Evolutionary conservation across 2,888 invertebrate species (phyloP), one percentile per base, ranked within the genome.

Genomic region (Hydroisotoma schaefferi): DNA sequence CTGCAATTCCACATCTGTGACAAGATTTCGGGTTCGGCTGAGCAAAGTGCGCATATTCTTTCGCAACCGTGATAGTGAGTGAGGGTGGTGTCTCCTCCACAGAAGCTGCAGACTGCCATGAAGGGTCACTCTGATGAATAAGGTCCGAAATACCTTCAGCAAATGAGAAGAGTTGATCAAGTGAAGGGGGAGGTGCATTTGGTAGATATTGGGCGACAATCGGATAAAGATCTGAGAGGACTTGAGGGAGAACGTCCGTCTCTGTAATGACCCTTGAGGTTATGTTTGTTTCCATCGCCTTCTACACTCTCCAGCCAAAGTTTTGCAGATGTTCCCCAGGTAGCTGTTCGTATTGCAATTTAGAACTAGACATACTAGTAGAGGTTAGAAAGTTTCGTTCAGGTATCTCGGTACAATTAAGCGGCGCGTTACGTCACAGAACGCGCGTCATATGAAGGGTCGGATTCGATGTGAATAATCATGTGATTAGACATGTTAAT

Each of bases 1-100:
- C 58, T 4, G 3, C 20, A 33, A 26, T 28, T 15, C 53, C 53
- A n/a, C 58, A 58, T 25, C 46, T 53, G n/a, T 46, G 47, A 22
- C 58, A 58, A 3, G 23, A 20, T 4, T 23, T 48, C 6, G 28
- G 25, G n/a, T 53, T 53, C 18, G 29, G 3, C 22, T 20, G 37
- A 5, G 46, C 2, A 15, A 15, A 2, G 4, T 3, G 46, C n/a
- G n/a, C 46, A 40, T 40, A 40, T 15, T 40, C 40, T 5, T 40
- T 40, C 5, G 15, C 40, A 15, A 40, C 40, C 15, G 40, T 8
- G 40, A 23, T 46, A 15, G 22, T 20, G 12, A 22, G 10, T 3
- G 46, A 22, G 18, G 23, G 20, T 22, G 46, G 23, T 22, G 12
- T 25, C 6, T 20, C 6, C 20, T 6, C 6, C 46, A 3, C 20